phyloP scores from a whole-genome alignment of 2,113 vertebrate genomes.

The Turdus rufiventris region DNA sequence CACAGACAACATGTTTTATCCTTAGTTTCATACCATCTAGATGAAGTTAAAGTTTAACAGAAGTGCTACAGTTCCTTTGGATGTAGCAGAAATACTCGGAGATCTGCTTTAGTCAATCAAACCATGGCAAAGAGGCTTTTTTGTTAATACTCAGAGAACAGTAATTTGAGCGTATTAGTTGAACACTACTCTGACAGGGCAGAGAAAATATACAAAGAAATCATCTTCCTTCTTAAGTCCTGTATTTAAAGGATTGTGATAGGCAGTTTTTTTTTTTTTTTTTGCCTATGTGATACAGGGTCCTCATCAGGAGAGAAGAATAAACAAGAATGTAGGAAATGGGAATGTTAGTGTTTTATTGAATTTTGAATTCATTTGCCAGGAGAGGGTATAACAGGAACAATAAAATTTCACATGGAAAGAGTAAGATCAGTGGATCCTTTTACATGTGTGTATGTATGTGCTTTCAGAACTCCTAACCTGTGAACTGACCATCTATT shows the following conservation, averaged over 20 bases:
- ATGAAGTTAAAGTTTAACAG: slow-evolving; percentile 39
- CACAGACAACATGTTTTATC: not conserved
- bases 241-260: not conserved
- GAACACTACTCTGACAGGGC: not conserved
- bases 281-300: not conserved
- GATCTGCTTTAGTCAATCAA: not conserved
- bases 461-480: not conserved
- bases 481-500: not conserved
- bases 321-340: not conserved
- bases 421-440: not conserved
- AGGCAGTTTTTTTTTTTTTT: not conserved
- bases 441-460: not conserved
- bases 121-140: not conserved
- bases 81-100: not conserved
- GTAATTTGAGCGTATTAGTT: not conserved
- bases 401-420: not conserved
- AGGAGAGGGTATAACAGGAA: not conserved
- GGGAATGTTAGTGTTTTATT: not conserved
- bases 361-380: not conserved
- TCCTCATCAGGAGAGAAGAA: not conserved
- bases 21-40: slow-evolving; percentile 6
- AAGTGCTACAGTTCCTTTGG: not conserved
- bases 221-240: not conserved
- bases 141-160: not conserved
- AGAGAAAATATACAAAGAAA: not conserved